A percentile compares a stretch with the other conserved stretches of the same genome.
Evolutionary conservation across 2,797 vertebrate species (phyloP).

Genomic region (Pantherophis alleghaniensis): DNA sequence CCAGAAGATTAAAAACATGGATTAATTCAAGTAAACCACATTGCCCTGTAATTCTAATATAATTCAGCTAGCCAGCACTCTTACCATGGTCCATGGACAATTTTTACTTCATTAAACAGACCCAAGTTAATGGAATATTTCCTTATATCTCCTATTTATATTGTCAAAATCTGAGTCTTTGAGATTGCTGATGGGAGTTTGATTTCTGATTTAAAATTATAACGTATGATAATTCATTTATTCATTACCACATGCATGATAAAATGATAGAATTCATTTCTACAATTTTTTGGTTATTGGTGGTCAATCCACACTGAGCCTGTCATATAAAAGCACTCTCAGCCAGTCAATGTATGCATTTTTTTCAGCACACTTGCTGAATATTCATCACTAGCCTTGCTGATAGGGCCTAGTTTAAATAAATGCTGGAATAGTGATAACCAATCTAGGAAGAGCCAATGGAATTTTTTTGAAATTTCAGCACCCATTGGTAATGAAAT

Average conservation of each 20-base stretch:
- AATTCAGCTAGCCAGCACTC: neutral
- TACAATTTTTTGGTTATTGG: slow-evolving; percentile 39
- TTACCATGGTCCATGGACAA: neutral
- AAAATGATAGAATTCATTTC: slow-evolving; percentile 14
- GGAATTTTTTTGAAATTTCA: neutral
- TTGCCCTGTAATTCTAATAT: neutral
- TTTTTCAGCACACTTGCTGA: neutral
- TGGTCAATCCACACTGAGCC: slow-evolving; percentile 29
- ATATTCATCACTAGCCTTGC: neutral
- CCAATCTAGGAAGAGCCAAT: neutral
- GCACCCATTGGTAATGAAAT: neutral
- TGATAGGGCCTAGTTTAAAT: slow-evolving; percentile 10
- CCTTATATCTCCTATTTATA: neutral
- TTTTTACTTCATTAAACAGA: neutral
- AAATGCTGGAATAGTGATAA: neutral
- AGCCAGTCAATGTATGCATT: neutral
- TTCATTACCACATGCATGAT: neutral
- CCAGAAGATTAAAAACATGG: neutral
- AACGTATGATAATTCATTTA: slow-evolving; percentile 7
- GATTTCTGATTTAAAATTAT: slow-evolving; percentile 37
- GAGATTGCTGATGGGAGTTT: neutral
- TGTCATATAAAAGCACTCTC: slow-evolving; percentile 32
- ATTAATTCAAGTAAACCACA: neutral
- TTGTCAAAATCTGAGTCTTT: neutral
- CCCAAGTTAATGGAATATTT: neutral